Conservation (phyloP, 2,113 vertebrate genomes). For the Poecile atricapillus region DNA sequence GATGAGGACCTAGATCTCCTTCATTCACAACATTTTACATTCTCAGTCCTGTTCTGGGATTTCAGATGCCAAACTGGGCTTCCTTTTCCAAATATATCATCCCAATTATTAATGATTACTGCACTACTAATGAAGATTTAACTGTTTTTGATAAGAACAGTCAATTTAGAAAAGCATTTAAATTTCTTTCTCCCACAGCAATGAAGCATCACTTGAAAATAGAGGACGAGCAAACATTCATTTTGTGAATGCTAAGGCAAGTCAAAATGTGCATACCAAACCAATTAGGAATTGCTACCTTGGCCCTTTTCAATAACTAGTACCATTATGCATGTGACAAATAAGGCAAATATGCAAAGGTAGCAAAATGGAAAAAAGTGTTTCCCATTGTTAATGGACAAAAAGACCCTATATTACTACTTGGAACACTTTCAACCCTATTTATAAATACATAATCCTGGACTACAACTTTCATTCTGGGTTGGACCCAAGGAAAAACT, state of each 20-base stretch:
- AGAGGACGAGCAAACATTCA: neutral
- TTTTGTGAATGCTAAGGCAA: neutral
- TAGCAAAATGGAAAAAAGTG: neutral
- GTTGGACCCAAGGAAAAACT: neutral
- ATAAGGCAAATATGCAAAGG: neutral
- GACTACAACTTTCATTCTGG: rapidly evolving
- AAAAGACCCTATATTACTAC: neutral
- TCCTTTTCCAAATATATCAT: neutral
- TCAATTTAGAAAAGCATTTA: neutral
- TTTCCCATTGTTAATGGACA: neutral
- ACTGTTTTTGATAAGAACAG: neutral
- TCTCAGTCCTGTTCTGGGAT: neutral
- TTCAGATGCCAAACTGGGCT: neutral
- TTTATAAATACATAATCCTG: neutral
- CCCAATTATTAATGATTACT: neutral
- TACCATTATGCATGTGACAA: neutral
- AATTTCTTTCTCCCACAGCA: neutral
- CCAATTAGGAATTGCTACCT: neutral
- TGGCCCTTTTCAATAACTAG: neutral
- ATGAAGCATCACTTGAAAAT: neutral
- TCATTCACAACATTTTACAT: neutral
- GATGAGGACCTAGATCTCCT: neutral
- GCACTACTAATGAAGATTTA: neutral
- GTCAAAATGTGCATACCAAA: neutral
- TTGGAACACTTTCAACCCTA: neutral